Base-by-base conservation (phyloP, 2,797 vertebrate species). In the Rhodeus uyekii region DNA sequence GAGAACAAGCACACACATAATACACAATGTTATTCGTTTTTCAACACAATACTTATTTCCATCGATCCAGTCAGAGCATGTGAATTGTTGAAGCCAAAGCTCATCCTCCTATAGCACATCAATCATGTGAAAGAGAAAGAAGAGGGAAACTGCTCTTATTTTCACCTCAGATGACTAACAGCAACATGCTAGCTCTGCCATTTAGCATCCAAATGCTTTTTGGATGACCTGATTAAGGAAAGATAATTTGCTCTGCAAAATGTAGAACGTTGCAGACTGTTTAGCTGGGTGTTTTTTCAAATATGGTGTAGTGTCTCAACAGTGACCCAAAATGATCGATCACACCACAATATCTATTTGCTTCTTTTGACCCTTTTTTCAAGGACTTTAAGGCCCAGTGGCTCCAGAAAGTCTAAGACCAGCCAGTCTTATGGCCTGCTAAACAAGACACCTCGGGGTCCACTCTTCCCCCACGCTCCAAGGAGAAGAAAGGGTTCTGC, bases 1-100 rank as follows among this genome's bases (percentile, higher is more conserved):
- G 53, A 42, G 39, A 29, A 58, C 58, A 36, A n/a, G 75, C 55
- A 85, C 27, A 81, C 53, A 80, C 34, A 79, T 50, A 72, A 60
- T 9, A 68, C 34, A 34, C 46, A 50, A 44, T 27, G 27, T 22
- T 46, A 32, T 76, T 76, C 4, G 48, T 3, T 85, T 86, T 86
- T 85, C 67, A 77, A 84, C 72, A 36, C 34, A 16, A 78, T 27
- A 78, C 29, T 64, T 38, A 80, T 89, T 88, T 87, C 86, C 86
- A 83, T 78, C 29, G n/a, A 71, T 78, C 32, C 67, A 38, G 74
- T 81, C 58, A 29, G 58, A 60, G 58, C 27, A 48, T 19, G 58
- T 50, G 22, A 82, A n/a, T 32, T 32, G 42, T 24, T 55, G 60
- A 76, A 81, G 60, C 87, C 82, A 86, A 73, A 39, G 38, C 76